Percentiles rank a stretch among this genome's conserved stretches.
phyloP scores from a whole-genome alignment of 53 echinoderm and acorn worm genomes.

The Stichopus horrens region DNA sequence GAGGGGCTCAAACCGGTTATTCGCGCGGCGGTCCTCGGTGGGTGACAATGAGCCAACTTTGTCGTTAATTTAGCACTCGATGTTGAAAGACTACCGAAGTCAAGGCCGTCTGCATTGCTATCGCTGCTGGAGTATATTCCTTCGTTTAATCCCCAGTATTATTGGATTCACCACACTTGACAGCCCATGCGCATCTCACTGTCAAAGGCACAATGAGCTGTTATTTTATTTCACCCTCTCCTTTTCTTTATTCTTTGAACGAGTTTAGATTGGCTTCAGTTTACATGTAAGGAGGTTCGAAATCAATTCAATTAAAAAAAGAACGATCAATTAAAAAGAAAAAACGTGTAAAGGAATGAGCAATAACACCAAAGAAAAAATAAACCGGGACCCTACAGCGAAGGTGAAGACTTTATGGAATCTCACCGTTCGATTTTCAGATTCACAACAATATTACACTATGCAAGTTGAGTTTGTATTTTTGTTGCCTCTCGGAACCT shows the following conservation, averaged over 20 bases:
- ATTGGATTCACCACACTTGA: background rate
- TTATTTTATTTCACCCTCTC: background rate
- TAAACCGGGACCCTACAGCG: too few relatives aligned
- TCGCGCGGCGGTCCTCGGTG: background rate
- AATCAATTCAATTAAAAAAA: background rate
- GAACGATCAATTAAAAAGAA: too few relatives aligned
- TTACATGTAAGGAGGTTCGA: background rate
- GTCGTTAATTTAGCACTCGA: background rate
- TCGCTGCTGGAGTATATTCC: background rate
- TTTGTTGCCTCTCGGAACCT: too few relatives aligned
- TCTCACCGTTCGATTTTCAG: too few relatives aligned
- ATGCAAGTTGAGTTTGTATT: too few relatives aligned
- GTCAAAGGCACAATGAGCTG: background rate
- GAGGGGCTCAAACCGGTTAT: background rate
- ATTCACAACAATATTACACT: too few relatives aligned
- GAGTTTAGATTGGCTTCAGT: background rate
- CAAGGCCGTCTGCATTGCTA: background rate
- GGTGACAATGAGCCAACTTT: conserved; percentile 10
- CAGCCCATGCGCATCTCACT: background rate
- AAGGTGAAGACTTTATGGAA: too few relatives aligned
- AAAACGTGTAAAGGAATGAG: background rate
- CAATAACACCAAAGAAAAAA: too few relatives aligned
- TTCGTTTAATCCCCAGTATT: background rate
- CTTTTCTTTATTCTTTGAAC: background rate
- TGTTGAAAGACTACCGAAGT: background rate